Base-by-base conservation (phyloP, 2,113 vertebrate genomes). In the Pycnonotus jocosus region DNA sequence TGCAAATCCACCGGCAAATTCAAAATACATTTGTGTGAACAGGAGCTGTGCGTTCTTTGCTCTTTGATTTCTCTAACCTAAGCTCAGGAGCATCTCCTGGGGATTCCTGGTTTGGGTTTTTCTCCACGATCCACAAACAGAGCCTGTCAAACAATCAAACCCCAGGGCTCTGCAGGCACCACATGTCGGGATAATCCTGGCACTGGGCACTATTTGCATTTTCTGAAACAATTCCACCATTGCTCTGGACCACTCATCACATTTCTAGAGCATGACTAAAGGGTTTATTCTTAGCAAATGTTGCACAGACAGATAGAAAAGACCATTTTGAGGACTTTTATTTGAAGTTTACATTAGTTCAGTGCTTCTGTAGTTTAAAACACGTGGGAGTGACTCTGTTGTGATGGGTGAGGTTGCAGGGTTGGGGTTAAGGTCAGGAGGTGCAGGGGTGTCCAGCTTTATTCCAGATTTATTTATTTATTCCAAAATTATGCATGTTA, bases 201-300 rank as follows among this genome's bases (percentile, higher is more conserved):
- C 68, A 15, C 90, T 57, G 61, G 19, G 12, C 71, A 15, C 80
- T 42, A 5, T 62, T 50, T 81, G 82, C 86, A 47, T 94, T 81
- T 80, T 28, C 92, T 78, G 45, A 66, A 93, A 86, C 92, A 92
- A 81, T 88, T 38, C 83, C 57, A 19, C 91, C 87, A 21, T 95
- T 94, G 88, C 91, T 93, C 89, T 64, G 86, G n/a, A 79, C 73
- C 78, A 45, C 95, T 95, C 91, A 68, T 74, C 92, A 60, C 0
- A 88, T 95, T 91, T 95, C 86, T 92, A 15, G 89, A 86, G 94
- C 86, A n/a, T 96, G 95, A 96, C 92, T 91, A 31, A 93, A 96
- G 76, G 86, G 92, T 61, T 95, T 94, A 79, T 95, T 95, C 92
- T 81, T 89, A 81, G 95, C 60, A 83, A 68, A 14, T 22, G 47